Evolutionary conservation across 2,797 vertebrate genomes (phyloP).

Genomic region (Tenualosa ilisha): DNA sequence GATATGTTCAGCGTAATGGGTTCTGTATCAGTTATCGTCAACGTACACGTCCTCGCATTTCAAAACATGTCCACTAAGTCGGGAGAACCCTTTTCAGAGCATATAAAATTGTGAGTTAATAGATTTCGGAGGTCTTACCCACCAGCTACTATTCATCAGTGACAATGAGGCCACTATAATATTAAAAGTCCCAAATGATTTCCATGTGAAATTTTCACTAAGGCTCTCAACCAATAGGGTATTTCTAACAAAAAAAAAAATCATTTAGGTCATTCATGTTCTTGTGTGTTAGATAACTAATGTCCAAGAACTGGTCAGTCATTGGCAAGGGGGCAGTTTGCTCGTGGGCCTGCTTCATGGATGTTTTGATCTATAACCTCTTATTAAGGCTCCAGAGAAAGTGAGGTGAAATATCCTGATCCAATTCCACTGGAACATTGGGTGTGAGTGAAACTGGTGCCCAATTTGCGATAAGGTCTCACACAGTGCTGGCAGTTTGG

Average conservation of each 20-base stretch:
- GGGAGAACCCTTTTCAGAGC: not conserved
- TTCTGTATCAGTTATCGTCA: not conserved
- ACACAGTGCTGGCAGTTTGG: slow-evolving; percentile 66
- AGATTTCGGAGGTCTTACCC: not conserved
- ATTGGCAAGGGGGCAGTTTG: not conserved
- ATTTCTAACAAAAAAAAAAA: not conserved
- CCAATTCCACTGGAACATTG: slow-evolving; percentile 54
- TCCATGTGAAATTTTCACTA: not conserved
- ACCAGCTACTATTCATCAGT: not conserved
- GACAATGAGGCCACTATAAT: not conserved
- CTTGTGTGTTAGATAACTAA: not conserved
- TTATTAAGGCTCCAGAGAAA: slow-evolving; percentile 32
- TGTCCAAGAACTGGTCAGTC: not conserved
- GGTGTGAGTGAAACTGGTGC: slow-evolving; percentile 39
- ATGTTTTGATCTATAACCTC: slow-evolving; percentile 28
- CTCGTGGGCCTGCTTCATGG: slow-evolving; percentile 32
- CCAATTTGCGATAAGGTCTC: slow-evolving; percentile 44
- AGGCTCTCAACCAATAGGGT: not conserved
- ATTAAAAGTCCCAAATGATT: not conserved
- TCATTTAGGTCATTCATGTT: not conserved
- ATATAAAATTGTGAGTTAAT: not conserved
- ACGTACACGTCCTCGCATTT: not conserved
- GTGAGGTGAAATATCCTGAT: slow-evolving; percentile 38
- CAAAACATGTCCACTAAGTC: not conserved
- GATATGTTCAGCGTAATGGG: not conserved